Evolutionary conservation across 2,797 vertebrate genomes (phyloP).

Genomic region (Platalea minor): DNA sequence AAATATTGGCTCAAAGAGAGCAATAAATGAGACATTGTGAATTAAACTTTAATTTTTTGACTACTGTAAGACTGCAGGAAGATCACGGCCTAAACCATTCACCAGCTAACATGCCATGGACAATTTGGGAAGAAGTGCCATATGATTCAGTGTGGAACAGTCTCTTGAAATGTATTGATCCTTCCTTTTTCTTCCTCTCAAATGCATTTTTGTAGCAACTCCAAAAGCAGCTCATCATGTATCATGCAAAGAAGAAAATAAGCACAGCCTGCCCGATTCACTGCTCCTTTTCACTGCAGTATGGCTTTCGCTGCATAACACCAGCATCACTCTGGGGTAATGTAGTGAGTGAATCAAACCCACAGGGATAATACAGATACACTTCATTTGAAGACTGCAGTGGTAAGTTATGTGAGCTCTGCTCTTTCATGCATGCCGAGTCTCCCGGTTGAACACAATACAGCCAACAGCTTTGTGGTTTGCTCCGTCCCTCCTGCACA

Average conservation of each 20-base stretch:
- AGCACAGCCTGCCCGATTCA: background rate
- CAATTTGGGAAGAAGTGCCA: background rate
- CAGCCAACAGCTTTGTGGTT: background rate
- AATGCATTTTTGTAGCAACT: background rate
- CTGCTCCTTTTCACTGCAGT: background rate
- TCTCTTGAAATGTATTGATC: background rate
- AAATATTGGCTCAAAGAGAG: background rate
- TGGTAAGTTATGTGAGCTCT: background rate
- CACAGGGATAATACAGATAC: background rate
- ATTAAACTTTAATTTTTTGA: background rate
- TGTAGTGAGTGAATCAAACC: background rate
- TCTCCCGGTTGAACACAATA: fast-evolving
- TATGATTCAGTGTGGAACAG: background rate
- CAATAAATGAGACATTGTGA: background rate
- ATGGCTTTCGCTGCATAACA: background rate
- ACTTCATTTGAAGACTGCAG: background rate
- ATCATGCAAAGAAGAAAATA: background rate
- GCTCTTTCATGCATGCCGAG: fast-evolving
- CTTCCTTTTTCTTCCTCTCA: background rate
- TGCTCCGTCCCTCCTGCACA: background rate
- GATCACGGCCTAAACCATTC: background rate
- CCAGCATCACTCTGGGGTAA: background rate
- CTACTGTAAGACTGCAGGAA: background rate
- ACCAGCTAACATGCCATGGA: fast-evolving
- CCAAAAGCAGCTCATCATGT: background rate